A percentile compares a stretch with the other conserved stretches of the same genome.
Conservation (phyloP, 2,113 vertebrate genomes). For the Mirza zaza region DNA sequence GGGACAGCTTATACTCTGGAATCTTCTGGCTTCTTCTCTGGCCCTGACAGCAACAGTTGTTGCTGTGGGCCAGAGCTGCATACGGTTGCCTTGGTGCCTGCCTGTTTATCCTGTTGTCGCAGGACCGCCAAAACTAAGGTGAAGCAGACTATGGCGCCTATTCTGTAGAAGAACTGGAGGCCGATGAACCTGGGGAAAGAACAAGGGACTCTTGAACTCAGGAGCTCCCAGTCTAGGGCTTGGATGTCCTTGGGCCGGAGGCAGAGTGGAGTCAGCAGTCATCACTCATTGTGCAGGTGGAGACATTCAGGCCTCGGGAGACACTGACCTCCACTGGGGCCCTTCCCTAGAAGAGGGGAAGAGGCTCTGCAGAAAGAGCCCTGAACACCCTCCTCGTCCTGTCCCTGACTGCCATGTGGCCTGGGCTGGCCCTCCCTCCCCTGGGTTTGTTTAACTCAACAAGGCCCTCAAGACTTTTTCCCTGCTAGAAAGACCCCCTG, state of each 20-base stretch:
- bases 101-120: conserved; percentile 74
- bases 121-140: conserved; percentile 81
- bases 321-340: not conserved
- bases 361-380: not conserved
- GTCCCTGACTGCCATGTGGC: not conserved
- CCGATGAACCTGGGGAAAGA: conserved; percentile 86
- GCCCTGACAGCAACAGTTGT: not conserved
- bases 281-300: no score
- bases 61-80: not conserved
- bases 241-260: not conserved
- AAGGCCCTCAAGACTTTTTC: not conserved
- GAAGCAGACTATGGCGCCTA: conserved; percentile 83
- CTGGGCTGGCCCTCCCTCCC: not conserved
- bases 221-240: not conserved
- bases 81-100: not conserved
- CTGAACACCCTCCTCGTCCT: not conserved
- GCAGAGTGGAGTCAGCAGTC: not conserved
- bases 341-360: not conserved
- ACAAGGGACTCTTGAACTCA: not conserved
- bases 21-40: conserved; percentile 36
- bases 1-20: conserved; percentile 48
- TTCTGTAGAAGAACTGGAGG: conserved; percentile 87
- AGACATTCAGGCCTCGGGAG: not conserved
- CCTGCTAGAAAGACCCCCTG: not conserved
- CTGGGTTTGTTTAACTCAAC: not conserved